Evolutionary conservation across 2,797 vertebrate genomes (phyloP), one percentile per base, ranked within the genome.

Genomic region (Gambelia wislizenii): DNA sequence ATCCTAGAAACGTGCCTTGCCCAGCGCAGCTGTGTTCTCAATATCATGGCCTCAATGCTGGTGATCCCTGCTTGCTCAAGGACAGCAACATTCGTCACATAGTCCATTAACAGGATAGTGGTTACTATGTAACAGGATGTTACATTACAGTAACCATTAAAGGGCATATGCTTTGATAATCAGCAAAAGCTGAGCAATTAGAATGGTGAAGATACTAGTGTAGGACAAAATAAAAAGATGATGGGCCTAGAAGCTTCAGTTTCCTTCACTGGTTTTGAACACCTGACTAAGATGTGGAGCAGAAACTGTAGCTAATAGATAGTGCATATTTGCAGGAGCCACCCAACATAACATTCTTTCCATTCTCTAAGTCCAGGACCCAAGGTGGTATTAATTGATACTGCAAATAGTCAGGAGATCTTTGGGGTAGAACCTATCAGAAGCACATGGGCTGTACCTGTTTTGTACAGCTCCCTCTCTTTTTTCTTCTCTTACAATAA

Each of bases 261-360:
- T 18, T 42, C 8, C 13, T 9, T 56, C 30, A 6, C 36, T 54
- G 42, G 2, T 49, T 54, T 5, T 87, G 13, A 2, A 72, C 2
- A 4, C 14, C 52, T 85, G 18, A 61, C 27, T 70, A 52, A 16
- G 64, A 56, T 69, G 18, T 8, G 2, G 7, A 72, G 25, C 20
- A 86, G 30, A 69, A 80, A 80, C 64, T 87, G 52, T 69, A 70
- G 77, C 22, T 33, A 87, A 61, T 8, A 47, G 39, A n/a, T 84
- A 18, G 22, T 12, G 7, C 39, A 36, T 69, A 67, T 70, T 33
- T 54, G n/a, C n/a, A 70, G 14, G 22, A 86, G 20, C 22, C 13
- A 52, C 12, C 1, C 27, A 25, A 64, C 39, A 44, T 67, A 33
- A 33, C 30, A 67, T 67, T 20, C 64, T 30, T 30, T 20, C 64